Evolutionary conservation across 2,113 vertebrate genomes (phyloP).

Genomic region (Sinocyclocheilus maitianheensis): DNA sequence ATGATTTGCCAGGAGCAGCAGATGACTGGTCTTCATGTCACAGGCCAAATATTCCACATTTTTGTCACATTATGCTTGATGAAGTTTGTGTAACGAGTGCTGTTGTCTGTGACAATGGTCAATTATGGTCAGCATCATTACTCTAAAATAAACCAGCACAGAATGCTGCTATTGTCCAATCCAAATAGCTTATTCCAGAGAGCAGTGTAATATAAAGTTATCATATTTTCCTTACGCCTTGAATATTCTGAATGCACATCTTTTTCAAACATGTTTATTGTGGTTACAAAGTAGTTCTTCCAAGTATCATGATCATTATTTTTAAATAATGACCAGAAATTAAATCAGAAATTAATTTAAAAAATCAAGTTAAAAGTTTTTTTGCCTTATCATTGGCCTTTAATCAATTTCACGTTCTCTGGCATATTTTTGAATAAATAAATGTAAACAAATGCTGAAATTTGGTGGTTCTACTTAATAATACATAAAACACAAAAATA

Average conservation of each 20-base stretch:
- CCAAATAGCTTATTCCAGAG: background rate
- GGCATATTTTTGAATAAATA: background rate
- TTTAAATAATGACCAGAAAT: no score
- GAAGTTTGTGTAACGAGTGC: background rate
- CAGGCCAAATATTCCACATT: slow-evolving; percentile 53
- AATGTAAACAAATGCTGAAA: background rate
- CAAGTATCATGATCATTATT: no score
- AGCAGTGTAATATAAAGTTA: background rate
- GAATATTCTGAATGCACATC: background rate
- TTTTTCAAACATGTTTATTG: background rate
- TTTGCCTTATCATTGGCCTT: no score
- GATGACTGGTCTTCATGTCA: slow-evolving; percentile 49
- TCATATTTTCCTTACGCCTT: background rate
- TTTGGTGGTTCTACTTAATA: background rate
- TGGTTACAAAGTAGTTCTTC: no score
- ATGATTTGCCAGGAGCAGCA: slow-evolving; percentile 64
- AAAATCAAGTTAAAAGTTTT: no score
- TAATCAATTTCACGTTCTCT: background rate
- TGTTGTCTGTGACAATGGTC: background rate
- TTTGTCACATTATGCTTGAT: background rate
- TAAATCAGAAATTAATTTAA: background rate
- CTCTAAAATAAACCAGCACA: background rate
- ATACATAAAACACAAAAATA: background rate
- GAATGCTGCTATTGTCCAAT: background rate
- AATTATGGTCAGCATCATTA: background rate